A percentile compares a stretch with the other conserved stretches of the same genome.
Evolutionary conservation across 2,113 vertebrate genomes (phyloP).

Genomic region (Cavia aperea): DNA sequence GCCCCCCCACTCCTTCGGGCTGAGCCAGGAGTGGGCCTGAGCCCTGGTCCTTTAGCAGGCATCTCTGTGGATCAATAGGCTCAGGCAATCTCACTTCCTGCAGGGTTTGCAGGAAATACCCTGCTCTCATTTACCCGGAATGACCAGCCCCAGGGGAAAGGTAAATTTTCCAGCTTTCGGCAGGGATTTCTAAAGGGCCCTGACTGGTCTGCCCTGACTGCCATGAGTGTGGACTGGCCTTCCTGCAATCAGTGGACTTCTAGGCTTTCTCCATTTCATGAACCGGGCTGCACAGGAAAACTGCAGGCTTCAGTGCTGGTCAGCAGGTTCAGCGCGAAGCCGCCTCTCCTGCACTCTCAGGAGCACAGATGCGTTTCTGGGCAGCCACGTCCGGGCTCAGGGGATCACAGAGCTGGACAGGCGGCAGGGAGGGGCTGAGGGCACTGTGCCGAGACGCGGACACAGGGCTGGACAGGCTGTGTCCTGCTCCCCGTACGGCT

Average conservation of each 20-base stretch:
- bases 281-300: neutral
- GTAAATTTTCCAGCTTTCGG: neutral
- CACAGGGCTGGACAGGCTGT: neutral
- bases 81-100: neutral
- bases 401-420: neutral
- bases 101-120: neutral
- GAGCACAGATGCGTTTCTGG: neutral
- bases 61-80: neutral
- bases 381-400: neutral
- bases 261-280: neutral
- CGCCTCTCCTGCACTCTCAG: neutral
- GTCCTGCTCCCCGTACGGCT: neutral
- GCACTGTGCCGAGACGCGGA: too few species aligned
- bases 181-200: neutral
- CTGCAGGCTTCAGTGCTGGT: too few species aligned
- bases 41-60: neutral
- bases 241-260: neutral
- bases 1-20: too few species aligned
- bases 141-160: neutral
- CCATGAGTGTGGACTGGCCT: neutral
- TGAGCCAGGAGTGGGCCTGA: accelerated
- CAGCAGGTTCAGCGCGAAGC: neutral
- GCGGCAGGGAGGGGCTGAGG: too few species aligned
- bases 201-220: neutral
- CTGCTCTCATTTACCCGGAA: conserved; percentile 3